phyloP scores from a whole-genome alignment of 2,113 vertebrate genomes.

The Eurypyga helias region DNA sequence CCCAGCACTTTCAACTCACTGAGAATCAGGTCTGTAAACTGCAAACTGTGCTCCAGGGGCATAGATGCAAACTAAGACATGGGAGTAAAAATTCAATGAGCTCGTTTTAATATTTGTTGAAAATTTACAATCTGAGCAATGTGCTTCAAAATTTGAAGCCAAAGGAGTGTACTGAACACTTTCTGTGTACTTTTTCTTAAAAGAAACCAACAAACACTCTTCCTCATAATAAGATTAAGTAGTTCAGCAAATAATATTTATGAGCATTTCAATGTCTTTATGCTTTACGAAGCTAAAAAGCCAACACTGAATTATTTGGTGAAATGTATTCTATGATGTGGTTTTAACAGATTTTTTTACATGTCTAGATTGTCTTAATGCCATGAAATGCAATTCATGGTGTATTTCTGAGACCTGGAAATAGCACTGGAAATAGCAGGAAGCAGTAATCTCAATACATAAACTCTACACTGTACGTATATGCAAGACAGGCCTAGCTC shows the following conservation, averaged over 20 bases:
- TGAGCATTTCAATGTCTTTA: neutral
- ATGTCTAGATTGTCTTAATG: neutral
- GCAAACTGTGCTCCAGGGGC: neutral
- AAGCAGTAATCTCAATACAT: neutral
- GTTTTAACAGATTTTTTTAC: neutral
- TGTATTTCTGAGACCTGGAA: neutral
- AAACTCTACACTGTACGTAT: fast-evolving
- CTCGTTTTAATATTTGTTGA: neutral
- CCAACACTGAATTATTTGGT: neutral
- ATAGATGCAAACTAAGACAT: neutral
- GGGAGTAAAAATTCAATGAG: neutral
- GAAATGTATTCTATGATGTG: neutral
- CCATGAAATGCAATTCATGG: neutral
- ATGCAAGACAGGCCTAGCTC: neutral
- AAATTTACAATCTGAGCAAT: neutral
- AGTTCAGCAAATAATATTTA: neutral
- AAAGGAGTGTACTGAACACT: neutral
- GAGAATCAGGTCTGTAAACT: neutral
- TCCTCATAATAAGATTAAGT: neutral
- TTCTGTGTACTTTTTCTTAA: neutral
- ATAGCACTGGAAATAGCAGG: neutral
- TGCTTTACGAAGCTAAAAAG: neutral
- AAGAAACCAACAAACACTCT: neutral
- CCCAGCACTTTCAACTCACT: neutral
- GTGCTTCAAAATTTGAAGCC: neutral